phyloP scores from a whole-genome alignment of 2,888 invertebrate genomes.

The Chironomus riparius region DNA sequence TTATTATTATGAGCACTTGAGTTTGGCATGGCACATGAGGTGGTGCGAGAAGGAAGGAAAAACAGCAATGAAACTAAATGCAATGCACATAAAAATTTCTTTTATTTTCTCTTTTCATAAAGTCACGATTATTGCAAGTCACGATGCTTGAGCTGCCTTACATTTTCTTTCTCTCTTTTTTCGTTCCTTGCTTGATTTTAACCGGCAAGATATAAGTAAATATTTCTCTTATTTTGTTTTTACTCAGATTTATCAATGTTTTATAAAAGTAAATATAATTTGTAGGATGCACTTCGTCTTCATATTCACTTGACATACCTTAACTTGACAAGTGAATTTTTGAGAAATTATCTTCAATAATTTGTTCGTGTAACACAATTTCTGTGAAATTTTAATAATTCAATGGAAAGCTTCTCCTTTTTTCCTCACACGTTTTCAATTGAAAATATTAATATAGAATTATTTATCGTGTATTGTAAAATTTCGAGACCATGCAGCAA shows the following conservation, averaged over 20 bases:
- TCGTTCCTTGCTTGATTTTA: neutral
- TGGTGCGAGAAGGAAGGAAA: neutral
- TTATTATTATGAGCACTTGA: constrained; percentile 22
- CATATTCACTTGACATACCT: neutral
- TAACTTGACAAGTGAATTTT: neutral
- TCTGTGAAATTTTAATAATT: no score
- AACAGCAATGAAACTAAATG: neutral
- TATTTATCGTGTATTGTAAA: no score
- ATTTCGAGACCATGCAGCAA: no score
- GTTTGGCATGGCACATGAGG: neutral
- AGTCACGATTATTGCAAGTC: constrained; percentile 26
- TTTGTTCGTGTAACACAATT: no score
- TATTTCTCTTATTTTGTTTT: neutral
- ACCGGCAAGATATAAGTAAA: constrained; percentile 22
- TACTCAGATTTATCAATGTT: constrained; percentile 7
- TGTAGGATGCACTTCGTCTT: constrained; percentile 3
- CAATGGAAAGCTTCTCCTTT: no score
- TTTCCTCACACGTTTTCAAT: no score
- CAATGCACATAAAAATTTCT: neutral
- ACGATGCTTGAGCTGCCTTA: constrained; percentile 8
- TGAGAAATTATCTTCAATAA: neutral
- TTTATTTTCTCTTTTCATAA: neutral
- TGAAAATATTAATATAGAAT: no score
- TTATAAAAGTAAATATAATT: constrained; percentile 1
- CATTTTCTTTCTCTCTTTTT: neutral